Base-by-base conservation (phyloP, 1,140 invertebrate genomes). In the Amphibalanus amphitrite region DNA sequence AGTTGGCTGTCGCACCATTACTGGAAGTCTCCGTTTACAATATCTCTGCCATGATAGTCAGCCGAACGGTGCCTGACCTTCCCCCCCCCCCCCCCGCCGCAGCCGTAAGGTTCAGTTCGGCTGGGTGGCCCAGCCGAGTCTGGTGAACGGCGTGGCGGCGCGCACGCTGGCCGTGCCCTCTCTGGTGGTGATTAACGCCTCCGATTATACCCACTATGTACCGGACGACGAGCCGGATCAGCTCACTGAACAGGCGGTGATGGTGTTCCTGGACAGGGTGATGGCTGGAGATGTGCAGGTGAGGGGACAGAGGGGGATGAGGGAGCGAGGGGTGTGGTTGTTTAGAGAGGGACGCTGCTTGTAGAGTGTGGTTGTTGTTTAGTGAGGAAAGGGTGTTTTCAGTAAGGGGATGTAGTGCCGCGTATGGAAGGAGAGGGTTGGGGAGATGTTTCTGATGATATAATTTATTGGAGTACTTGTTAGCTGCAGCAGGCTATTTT, bases 61-160 rank as follows among this genome's bases (percentile, higher is more conserved):
- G 38, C 38, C 17, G 6, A 17, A 38, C 38, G 38, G 6, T 17
- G 38, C 38, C 38, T 38, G 38, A 38, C 38, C 6, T 38, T n/a
- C 38, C 38, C 38, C 38, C 6, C 6, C 6, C 38, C 6, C n/a
- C n/a, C n/a, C 38, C 38, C 3, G 64, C 26, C 23, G 64, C 65
- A 67, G 65, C 8, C 26, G 28, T 3, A 3, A 86, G 77, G 95
- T 95, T 79, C 91, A 95, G 79, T 97, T 97, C 84, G 93, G 93
- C 33, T 97, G 93, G 93, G 78, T 83, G 67, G 91, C 90, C 0
- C 89, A 84, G 75, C 88, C 90, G 26, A 89, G 92, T 40, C 80
- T 97, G 75, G 91, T 92, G 10, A 95, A 95, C 82, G 90, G 89
- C 67, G 92, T 97, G 78, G 91, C 91, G 1, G 92, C 96, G 88